These are phyloP conservation scores for Leptura quadrifasciata DNA, from an alignment of 2,888 invertebrate genomes.

Conservation along the genomic window DNA sequence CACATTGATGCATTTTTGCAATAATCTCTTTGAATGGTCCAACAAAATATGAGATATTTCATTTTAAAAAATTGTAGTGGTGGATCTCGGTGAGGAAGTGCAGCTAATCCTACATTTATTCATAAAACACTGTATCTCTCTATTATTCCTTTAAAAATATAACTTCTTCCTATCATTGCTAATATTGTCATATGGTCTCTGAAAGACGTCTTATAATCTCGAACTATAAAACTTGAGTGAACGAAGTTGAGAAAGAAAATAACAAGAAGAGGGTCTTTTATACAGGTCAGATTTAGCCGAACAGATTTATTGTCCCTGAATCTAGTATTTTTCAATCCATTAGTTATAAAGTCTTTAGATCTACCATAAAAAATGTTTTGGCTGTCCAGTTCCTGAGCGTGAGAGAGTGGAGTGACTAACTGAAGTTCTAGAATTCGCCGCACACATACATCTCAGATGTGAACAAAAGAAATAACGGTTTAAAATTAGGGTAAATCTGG, in stretches of 20 bases:
- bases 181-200: too few species aligned
- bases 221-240: neutral
- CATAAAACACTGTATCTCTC: too few species aligned
- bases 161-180: too few species aligned
- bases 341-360: constrained; percentile 18
- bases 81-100: too few species aligned
- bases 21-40: too few species aligned
- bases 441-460: neutral
- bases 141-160: too few species aligned
- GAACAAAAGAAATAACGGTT: neutral
- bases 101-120: too few species aligned
- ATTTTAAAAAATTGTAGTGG: too few species aligned
- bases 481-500: neutral
- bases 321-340: constrained; percentile 9
- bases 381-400: neutral
- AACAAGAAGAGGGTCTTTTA: neutral
- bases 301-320: constrained; percentile 16
- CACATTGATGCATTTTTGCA: too few species aligned
- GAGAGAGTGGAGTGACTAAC: neutral
- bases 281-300: neutral
- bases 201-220: too few species aligned
- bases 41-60: too few species aligned
- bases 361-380: neutral
- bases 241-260: neutral
- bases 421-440: neutral